phyloP scores from a whole-genome alignment of 2,888 invertebrate genomes.

The Lutraria lutraria region DNA sequence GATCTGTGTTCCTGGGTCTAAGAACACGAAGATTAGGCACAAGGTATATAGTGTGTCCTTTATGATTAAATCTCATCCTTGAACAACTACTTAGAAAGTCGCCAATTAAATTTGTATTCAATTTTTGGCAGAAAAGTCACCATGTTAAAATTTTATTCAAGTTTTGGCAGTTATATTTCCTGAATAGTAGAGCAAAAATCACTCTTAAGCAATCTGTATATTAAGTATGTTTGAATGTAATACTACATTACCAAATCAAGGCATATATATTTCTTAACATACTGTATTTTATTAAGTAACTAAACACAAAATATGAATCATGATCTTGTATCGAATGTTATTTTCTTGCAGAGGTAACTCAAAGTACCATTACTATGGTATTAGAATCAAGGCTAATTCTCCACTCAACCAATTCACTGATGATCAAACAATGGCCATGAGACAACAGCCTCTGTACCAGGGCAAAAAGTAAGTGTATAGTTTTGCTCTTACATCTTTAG shows the following conservation, averaged over 20 bases:
- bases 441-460: slow-evolving; percentile 86
- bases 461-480: slow-evolving; percentile 85
- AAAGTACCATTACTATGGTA: slow-evolving; percentile 99
- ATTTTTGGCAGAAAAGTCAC: too few species aligned
- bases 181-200: too few species aligned
- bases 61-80: neutral
- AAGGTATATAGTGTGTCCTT: slow-evolving; percentile 88
- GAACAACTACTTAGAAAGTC: too few species aligned
- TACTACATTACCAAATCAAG: too few species aligned
- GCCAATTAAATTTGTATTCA: too few species aligned
- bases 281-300: too few species aligned
- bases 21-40: slow-evolving; percentile 98
- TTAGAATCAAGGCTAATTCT: slow-evolving; percentile 96
- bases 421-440: slow-evolving; percentile 87
- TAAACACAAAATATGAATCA: too few species aligned
- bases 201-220: too few species aligned
- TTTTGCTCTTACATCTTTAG: neutral
- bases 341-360: slow-evolving; percentile 93
- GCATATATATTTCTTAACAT: too few species aligned
- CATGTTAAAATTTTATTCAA: too few species aligned
- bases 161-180: too few species aligned
- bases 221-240: too few species aligned
- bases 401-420: slow-evolving; percentile 88
- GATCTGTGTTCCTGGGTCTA: slow-evolving; percentile 98
- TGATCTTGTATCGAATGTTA: neutral